Base-by-base conservation (phyloP, 2,888 invertebrate species). In the Troglohyphantes excavatus region DNA sequence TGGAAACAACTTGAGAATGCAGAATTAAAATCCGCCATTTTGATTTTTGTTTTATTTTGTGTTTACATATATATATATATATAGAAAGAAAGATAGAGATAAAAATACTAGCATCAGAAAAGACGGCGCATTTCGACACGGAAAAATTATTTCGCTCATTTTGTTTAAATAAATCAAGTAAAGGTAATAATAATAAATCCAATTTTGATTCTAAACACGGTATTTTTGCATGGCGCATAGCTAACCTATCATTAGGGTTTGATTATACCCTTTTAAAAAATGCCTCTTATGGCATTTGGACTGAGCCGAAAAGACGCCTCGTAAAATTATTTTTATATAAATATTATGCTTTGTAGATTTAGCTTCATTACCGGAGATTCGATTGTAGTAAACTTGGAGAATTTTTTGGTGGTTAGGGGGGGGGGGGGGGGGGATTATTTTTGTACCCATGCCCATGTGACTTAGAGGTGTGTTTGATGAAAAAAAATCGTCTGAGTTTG, bases 261-360 rank as follows among this genome's bases (percentile, higher is more conserved):
- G 79, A 73, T 79, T 87, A 81, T n/a, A 13, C 53, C 70, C 61
- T 63, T 63, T 33, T 5, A 53, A 70, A 68, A 86, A 53, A 86
- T 67, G 33, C 39, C 70, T 23, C 27, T n/a, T n/a, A 33, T 46
- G 43, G 59, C n/a, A 67, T 27, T 67, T 29, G 59, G 46, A 26
- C 26, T 59, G 53, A n/a, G 65, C 29, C 59, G 43, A 43, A 83
- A 43, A 72, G 26, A 65, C 19, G 73, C 11, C 13, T 17, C 26
- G 26, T 27, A 39, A 88, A 88, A 82, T 82, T 75, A 79, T 88
- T 27, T 21, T 75, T 76, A 68, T 81, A 82, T 88, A 88, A 88
- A 88, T 88, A 88, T 88, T 82, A 82, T 75, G 19, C 33, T 75
- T 75, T 21, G 6, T 53, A 21, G 9, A n/a, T 29, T 43, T 26